Evolutionary conservation across 2,888 invertebrate genomes (phyloP), one percentile per base, ranked within the genome.

Genomic region (Macrosiphum euphorbiae): DNA sequence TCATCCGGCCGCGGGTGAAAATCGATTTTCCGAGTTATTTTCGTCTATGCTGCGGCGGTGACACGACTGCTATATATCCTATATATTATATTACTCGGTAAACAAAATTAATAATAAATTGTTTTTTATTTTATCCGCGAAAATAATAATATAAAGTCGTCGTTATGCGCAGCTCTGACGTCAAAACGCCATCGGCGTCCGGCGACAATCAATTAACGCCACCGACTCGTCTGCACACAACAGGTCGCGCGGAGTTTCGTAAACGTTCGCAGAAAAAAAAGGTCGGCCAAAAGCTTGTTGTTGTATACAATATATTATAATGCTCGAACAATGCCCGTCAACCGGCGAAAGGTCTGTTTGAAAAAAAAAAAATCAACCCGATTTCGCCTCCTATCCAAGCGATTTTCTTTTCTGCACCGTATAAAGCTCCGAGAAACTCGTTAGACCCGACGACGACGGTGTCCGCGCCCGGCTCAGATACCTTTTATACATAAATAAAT

Each of bases 91-190:
- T 78, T 78, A 78, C 78, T 20, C 2, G 78, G 78, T 78, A 78
- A 78, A 78, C 78, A 78, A 78, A 78, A 78, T 78, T 78, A 78
- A 78, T 78, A 78, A 78, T 78, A 78, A 78, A 78, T 78, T 78
- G 78, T 78, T 78, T 58, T 58, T 58, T 58, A 28, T 78, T 78
- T 78, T 35, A 78, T 78, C 78, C 1, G 20, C 8, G 35, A 78
- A 20, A 67, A n/a, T 61, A 67, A n/a, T 61, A 67, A 24, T 58
- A 58, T 78, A 35, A 78, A 78, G 35, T 78, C 20, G 78, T 35
- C 78, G 78, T 20, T 78, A 20, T 78, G 78, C 78, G 20, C 44
- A 44, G 44, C 78, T 78, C 78, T 78, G 78, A 78, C 78, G 35
- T 78, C 78, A 78, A 78, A 78, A 78, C 78, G 35, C 78, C 78